These are phyloP conservation scores for Carduelis carduelis DNA, from an alignment of 2,797 vertebrate genomes.

Conservation along the genomic window DNA sequence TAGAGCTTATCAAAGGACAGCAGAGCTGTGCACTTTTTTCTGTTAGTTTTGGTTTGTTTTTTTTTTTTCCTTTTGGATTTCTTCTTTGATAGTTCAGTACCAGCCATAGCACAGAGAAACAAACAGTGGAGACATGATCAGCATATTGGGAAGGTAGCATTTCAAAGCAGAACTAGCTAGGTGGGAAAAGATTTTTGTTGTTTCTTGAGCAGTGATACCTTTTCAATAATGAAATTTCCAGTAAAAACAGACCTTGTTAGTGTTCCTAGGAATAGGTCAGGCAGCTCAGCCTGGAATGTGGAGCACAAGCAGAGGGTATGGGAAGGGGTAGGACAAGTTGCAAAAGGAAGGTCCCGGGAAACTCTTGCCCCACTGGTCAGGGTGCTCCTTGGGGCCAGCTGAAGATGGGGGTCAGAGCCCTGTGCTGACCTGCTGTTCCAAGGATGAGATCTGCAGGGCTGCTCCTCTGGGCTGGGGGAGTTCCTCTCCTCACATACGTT, in stretches of 20 bases:
- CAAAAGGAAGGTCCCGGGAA: neutral
- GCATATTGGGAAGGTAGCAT: neutral
- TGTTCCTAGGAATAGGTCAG: neutral
- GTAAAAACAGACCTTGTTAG: neutral
- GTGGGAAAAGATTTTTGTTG: neutral
- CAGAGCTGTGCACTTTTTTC: neutral
- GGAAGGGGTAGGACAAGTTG: neutral
- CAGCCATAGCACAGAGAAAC: neutral
- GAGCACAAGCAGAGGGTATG: neutral
- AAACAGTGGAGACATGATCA: neutral
- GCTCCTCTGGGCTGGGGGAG: neutral
- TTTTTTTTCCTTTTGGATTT: neutral
- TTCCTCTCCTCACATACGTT: rapidly evolving
- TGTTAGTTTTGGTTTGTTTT: too few species aligned
- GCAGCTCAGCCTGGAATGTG: neutral
- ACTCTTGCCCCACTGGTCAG: neutral
- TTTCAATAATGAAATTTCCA: neutral
- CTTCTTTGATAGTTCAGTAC: neutral
- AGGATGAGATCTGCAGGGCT: neutral
- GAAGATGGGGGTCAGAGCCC: neutral
- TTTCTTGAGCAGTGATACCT: neutral
- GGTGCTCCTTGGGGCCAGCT: neutral
- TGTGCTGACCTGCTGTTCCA: neutral
- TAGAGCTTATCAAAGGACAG: neutral
- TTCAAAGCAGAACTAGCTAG: neutral